A percentile compares a stretch with the other conserved stretches of the same genome.
Conservation (phyloP, 2,113 vertebrate species). For the Oreamnos americanus region DNA sequence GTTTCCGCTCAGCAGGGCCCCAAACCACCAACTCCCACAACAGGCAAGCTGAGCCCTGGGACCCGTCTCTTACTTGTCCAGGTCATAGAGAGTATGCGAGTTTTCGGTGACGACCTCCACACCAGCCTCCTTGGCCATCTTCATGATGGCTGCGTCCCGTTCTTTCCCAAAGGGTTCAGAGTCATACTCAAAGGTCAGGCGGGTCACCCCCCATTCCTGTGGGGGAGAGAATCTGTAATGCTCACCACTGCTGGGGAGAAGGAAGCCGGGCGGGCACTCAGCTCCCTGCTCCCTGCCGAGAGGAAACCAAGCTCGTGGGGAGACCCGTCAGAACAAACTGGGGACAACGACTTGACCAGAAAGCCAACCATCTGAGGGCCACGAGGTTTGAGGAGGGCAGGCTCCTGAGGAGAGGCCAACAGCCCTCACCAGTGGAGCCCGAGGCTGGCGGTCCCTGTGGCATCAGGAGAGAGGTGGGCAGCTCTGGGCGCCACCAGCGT, state of each 20-base stretch:
- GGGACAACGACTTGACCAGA: neutral
- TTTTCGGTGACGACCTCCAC: conserved; percentile 93
- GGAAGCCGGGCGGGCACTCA: neutral
- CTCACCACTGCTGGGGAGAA: neutral
- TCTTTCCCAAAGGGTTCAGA: conserved; percentile 97
- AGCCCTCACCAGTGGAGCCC: rapidly evolving
- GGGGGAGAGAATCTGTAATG: conserved; percentile 26
- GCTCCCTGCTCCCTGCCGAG: neutral
- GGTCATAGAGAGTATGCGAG: conserved; percentile 94
- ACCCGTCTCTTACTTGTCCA: conserved; percentile 87
- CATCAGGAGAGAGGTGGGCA: neutral
- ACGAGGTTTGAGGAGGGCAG: neutral
- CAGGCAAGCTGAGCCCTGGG: neutral
- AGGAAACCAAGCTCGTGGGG: neutral
- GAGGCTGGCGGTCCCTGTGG: neutral
- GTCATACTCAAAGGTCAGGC: conserved; percentile 95
- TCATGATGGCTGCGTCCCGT: conserved; percentile 93
- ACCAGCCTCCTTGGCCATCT: conserved; percentile 94
- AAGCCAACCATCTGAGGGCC: neutral
- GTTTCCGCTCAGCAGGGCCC: neutral
- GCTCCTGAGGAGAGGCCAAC: neutral
- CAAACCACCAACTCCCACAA: neutral
- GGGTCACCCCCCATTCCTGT: conserved; percentile 96
- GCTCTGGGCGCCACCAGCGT: neutral
- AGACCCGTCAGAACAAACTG: neutral